A percentile compares a stretch with the other conserved stretches of the same genome.
phyloP scores from a whole-genome alignment of 2,113 vertebrate genomes.

The Brevimyrus niger region DNA sequence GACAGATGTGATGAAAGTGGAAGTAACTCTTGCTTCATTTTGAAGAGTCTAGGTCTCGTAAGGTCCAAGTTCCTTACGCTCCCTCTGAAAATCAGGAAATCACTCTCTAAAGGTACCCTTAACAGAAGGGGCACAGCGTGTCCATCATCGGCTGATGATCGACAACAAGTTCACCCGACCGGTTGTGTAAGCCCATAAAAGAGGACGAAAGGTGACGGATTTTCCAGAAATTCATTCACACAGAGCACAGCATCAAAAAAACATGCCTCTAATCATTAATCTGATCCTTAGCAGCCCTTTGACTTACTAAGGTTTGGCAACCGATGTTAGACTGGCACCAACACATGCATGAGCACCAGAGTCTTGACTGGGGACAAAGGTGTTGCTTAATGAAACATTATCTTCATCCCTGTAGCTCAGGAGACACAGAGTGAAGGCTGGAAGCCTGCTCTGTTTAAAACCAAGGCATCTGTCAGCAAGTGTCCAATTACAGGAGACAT shows the following conservation, averaged over 20 bases:
- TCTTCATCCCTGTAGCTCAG: constrained; percentile 25
- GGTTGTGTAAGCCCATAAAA: background rate
- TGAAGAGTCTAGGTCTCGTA: background rate
- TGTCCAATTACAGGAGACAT: constrained; percentile 26
- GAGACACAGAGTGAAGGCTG: constrained; percentile 28
- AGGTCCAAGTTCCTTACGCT: constrained; percentile 2
- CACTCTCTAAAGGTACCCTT: background rate
- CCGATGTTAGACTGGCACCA: background rate
- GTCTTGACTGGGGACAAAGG: background rate
- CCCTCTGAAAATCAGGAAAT: background rate
- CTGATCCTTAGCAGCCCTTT: background rate
- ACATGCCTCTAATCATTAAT: background rate
- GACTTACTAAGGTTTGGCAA: background rate
- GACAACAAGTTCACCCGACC: background rate
- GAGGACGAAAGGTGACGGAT: background rate
- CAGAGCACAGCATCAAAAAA: background rate
- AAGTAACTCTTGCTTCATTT: background rate
- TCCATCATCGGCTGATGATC: background rate
- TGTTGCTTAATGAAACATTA: background rate
- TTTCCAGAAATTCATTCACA: background rate
- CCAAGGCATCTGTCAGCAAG: constrained; percentile 12
- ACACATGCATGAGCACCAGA: background rate
- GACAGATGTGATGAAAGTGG: background rate
- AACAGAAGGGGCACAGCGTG: background rate
- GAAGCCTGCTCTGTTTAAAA: constrained; percentile 19